Percentiles rank a stretch among this genome's conserved stretches.
Conservation (phyloP, 2,113 vertebrate genomes). For the Phalacrocorax pelagicus region DNA sequence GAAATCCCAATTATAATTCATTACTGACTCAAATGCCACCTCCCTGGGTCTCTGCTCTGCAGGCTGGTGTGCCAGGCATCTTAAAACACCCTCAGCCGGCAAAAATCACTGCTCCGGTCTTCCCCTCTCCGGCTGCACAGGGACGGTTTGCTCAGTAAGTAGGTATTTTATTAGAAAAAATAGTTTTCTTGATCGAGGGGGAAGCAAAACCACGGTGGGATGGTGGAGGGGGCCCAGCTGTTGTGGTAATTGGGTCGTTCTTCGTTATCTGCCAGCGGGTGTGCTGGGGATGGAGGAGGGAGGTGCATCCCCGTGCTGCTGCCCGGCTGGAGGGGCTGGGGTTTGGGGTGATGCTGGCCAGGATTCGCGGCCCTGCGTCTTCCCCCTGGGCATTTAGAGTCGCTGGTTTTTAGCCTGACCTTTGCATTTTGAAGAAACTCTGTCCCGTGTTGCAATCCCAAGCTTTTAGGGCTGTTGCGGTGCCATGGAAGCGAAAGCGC, state of each 20-base stretch:
- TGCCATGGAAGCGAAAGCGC: background rate
- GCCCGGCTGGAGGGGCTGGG: background rate
- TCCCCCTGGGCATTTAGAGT: background rate
- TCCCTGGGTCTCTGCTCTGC: background rate
- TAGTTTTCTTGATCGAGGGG: accelerated
- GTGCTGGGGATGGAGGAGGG: background rate
- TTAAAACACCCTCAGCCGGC: background rate
- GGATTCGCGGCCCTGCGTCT: background rate
- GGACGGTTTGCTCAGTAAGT: background rate
- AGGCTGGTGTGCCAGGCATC: background rate
- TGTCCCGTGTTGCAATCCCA: background rate
- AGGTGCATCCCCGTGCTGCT: background rate
- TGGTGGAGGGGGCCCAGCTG: background rate
- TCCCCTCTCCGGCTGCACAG: background rate
- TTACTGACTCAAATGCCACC: accelerated
- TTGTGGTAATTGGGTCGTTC: background rate
- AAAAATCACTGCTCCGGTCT: background rate
- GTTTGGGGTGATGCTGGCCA: background rate
- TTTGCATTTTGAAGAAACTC: background rate
- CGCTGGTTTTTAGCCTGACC: background rate
- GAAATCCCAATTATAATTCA: background rate
- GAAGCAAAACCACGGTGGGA: background rate
- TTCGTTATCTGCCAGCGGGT: background rate
- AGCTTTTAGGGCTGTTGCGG: background rate
- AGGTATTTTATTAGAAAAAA: background rate